A percentile compares a stretch with the other conserved stretches of the same genome.
Conservation (phyloP, 2,888 invertebrate species). For the Hypselothyrea guttata region DNA sequence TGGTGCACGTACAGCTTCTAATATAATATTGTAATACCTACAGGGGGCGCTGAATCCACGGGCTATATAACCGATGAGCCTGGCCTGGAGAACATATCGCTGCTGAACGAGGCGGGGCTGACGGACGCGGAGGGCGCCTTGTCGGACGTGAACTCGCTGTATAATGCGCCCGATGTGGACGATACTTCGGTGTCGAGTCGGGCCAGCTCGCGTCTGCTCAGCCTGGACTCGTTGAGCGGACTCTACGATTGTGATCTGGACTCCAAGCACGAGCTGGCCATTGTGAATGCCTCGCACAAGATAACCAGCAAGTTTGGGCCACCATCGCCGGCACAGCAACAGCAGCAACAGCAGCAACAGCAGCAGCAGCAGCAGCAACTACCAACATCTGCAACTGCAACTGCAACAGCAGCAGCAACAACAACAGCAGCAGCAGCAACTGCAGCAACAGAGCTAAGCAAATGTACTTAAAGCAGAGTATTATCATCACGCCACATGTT, state of each 20-base stretch:
- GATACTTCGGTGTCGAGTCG: slow-evolving; percentile 92
- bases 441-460: slow-evolving; percentile 33
- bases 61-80: slow-evolving; percentile 95
- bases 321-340: slow-evolving; percentile 57
- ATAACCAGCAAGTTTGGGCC: slow-evolving; percentile 82
- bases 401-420: slow-evolving; percentile 46
- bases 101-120: slow-evolving; percentile 92
- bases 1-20: no score
- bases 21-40: no score
- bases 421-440: slow-evolving; percentile 38
- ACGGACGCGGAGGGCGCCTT: slow-evolving; percentile 94
- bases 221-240: slow-evolving; percentile 90
- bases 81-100: slow-evolving; percentile 91
- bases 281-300: slow-evolving; percentile 82
- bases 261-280: slow-evolving; percentile 82
- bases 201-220: slow-evolving; percentile 91
- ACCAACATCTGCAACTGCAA: slow-evolving; percentile 26
- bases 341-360: slow-evolving; percentile 29
- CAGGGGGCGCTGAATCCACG: slow-evolving; percentile 87
- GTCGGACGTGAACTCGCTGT: slow-evolving; percentile 93
- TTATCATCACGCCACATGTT: slow-evolving; percentile 49
- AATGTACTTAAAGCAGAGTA: slow-evolving; percentile 30
- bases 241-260: slow-evolving; percentile 87
- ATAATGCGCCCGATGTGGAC: slow-evolving; percentile 86
- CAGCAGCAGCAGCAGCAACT: slow-evolving; percentile 18